Percentiles rank a stretch among this genome's conserved stretches.
Evolutionary conservation across 2,113 vertebrate genomes (phyloP).

Genomic region (Pontoporia blainvillei): DNA sequence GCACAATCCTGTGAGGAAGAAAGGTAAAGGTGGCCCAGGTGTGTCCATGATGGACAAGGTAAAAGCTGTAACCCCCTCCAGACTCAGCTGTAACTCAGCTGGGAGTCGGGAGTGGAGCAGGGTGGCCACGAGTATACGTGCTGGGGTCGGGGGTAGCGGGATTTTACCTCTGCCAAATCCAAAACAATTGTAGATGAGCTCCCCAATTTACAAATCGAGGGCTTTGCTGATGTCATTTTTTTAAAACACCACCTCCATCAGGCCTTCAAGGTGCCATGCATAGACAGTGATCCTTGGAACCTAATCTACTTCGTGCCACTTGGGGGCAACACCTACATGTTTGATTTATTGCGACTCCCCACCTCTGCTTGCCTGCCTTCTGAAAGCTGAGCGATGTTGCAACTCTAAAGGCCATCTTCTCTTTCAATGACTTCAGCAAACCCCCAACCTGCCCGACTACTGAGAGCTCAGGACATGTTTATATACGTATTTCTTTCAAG

Average conservation of each 20-base stretch:
- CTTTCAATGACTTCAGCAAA: not conserved
- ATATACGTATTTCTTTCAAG: not conserved
- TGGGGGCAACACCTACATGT: slow-evolving; percentile 84
- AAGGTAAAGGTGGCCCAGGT: not conserved
- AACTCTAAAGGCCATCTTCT: not conserved
- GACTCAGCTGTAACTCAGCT: not conserved
- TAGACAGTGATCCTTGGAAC: slow-evolving; percentile 61
- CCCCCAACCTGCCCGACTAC: not conserved
- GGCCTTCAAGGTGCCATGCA: slow-evolving; percentile 50
- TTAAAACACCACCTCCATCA: not conserved
- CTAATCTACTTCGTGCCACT: slow-evolving; percentile 77
- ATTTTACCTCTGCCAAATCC: not conserved
- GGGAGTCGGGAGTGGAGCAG: not conserved
- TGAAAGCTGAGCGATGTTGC: slow-evolving; percentile 47
- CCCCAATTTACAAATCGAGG: not conserved
- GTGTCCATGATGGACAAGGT: not conserved
- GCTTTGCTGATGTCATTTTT: not conserved
- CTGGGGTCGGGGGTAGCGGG: not conserved
- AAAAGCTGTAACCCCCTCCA: not conserved
- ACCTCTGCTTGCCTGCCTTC: slow-evolving; percentile 59
- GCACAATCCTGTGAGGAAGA: rapidly evolving
- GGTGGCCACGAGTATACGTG: not conserved
- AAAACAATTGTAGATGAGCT: not conserved
- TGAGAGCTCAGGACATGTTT: not conserved
- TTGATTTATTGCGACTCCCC: slow-evolving; percentile 79